phyloP scores from a whole-genome alignment of 2,797 vertebrate genomes.

The Bradypodion pumilum region DNA sequence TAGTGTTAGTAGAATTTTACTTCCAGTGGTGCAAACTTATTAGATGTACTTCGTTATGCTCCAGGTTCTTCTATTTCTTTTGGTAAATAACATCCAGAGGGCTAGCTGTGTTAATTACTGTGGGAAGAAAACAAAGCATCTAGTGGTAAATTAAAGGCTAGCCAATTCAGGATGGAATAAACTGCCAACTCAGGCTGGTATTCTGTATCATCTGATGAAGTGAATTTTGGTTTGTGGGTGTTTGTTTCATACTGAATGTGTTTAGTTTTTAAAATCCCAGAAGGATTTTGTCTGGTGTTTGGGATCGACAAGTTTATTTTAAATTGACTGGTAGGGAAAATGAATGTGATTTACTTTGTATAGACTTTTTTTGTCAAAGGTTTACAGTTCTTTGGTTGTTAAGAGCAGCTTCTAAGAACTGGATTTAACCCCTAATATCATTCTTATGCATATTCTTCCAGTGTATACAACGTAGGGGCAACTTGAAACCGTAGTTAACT shows the following conservation, averaged over 20 bases:
- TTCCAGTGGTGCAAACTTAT: conserved; percentile 1
- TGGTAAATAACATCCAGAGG: conserved; percentile 12
- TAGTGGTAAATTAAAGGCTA: not conserved
- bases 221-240: not conserved
- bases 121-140: not conserved
- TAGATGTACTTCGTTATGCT: not conserved
- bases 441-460: not conserved
- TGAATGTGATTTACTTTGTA: not conserved
- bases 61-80: conserved; percentile 4
- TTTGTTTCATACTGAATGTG: not conserved
- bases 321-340: not conserved
- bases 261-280: not conserved
- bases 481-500: not conserved
- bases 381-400: not conserved
- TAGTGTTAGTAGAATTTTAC: conserved; percentile 20
- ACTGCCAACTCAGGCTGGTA: not conserved
- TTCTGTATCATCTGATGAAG: not conserved
- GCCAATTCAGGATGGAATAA: not conserved
- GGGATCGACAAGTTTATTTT: not conserved
- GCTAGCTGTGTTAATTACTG: not conserved
- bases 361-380: too few species aligned
- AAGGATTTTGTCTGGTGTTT: not conserved
- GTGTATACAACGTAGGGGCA: not conserved
- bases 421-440: not conserved
- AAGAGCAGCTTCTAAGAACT: not conserved